Conservation (phyloP, 1,140 invertebrate species). For the Dinoponera quadriceps region DNA sequence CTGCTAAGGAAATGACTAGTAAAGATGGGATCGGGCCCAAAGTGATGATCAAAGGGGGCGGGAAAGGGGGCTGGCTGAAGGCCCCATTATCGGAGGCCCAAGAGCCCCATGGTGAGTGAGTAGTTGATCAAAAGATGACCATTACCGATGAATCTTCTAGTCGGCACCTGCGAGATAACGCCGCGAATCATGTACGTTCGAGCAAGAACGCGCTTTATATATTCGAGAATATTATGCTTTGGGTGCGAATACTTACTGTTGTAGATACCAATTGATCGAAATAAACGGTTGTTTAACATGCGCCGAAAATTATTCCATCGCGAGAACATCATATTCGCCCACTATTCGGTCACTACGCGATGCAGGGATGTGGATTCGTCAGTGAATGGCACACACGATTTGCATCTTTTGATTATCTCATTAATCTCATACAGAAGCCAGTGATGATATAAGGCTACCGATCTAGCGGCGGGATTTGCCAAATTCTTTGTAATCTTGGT, state of each 20-base stretch:
- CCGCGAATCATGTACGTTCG: background rate
- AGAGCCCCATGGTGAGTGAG: constrained; percentile 87
- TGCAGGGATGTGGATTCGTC: constrained; percentile 67
- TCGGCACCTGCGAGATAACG: background rate
- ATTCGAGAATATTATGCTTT: too few relatives aligned
- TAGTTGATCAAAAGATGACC: constrained; percentile 76
- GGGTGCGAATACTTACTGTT: too few relatives aligned
- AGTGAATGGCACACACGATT: constrained; percentile 54
- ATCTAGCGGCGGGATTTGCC: constrained; percentile 78
- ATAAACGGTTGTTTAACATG: too few relatives aligned
- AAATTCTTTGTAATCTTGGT: constrained; percentile 86
- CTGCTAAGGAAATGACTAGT: constrained; percentile 84
- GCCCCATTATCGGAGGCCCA: constrained; percentile 85
- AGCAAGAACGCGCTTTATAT: too few relatives aligned
- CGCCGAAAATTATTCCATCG: background rate
- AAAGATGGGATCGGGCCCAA: constrained; percentile 85
- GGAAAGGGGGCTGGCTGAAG: constrained; percentile 86
- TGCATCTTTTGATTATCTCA: constrained; percentile 68
- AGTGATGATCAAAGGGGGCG: constrained; percentile 85
- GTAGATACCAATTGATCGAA: too few relatives aligned
- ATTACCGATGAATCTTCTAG: constrained; percentile 76
- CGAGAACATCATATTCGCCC: too few relatives aligned
- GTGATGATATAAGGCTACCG: constrained; percentile 84
- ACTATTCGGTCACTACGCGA: too few relatives aligned
- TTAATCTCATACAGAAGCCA: constrained; percentile 77